Evolutionary conservation across 2,113 vertebrate genomes (phyloP), one percentile per base, ranked within the genome.

Genomic region (Actenoides hombroni): DNA sequence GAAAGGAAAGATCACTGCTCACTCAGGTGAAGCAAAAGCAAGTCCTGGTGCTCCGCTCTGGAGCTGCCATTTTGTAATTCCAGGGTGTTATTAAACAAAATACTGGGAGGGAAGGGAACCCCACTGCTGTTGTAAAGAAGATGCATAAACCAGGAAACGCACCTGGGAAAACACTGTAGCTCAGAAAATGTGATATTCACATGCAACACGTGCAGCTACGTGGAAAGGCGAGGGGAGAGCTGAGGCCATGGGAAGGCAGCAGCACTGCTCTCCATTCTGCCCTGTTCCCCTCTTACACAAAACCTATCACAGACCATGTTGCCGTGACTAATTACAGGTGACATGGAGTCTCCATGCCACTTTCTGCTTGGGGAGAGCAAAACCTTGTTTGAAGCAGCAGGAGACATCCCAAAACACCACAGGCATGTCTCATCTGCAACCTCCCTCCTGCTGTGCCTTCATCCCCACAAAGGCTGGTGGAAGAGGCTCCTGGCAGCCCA

Each of bases 151-250:
- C 4, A 21, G 21, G n/a, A 64, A 78, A 59, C 5, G 4, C 26
- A 46, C 51, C 51, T 53, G 51, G 51, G 51, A 53, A 53, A 53
- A 12, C 44, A 54, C 10, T 2, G 1, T 2, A 29, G 35, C 16
- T 48, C 48, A 68, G 75, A 63, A 69, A 80, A 56, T 7, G n/a
- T 0, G 3, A 10, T 35, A 16, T 18, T 64, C 26, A 5, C 26
- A 5, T 10, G 8, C 4, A 6, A 29, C 19, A 75, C 5, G 0
- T 5, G 8, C 44, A 60, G 51, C 57, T 49, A 12, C 0, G 1
- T 31, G 46, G 67, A 35, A 69, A 20, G 15, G 35, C 1, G 1
- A 82, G 65, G 24, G 20, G 33, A 70, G 31, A 56, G 31, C 37
- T 26, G 44, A 79, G 73, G 73, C 51, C 15, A 5, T 2, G 6